Base-by-base conservation (phyloP, 2,888 invertebrate genomes). In the Ochropacha duplaris region DNA sequence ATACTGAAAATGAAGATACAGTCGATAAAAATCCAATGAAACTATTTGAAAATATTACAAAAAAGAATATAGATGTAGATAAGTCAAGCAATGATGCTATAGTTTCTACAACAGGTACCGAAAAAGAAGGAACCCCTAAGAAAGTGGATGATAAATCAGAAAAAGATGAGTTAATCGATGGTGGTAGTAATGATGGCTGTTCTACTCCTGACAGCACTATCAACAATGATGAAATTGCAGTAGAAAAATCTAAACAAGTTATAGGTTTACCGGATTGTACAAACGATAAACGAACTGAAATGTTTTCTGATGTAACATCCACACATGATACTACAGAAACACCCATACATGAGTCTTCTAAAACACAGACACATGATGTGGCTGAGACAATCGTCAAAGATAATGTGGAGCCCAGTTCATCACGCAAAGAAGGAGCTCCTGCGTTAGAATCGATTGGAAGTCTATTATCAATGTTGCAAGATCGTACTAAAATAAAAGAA, bases 401-500 rank as follows among this genome's bases (percentile, higher is more conserved):
- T 50, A 58, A 60, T 24, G 9, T 56, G 22, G 74, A 76, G 52
- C 44, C 69, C n/a, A 63, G 54, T 60, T 59, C 73, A 22, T 64
- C 70, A 8, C 64, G 60, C 19, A 74, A 72, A 65, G 75, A 80
- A 36, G 57, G 62, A 22, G 51, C 54, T 22, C 60, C 79, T 4
- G 69, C 74, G 28, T 70, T 78, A 26, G 79, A 82, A 63, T 79
- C 85, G n/a, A 75, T 91, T 57, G 86, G 79, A 39, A 88, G 74
- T 71, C 71, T 90, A 56, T 64, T 88, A 44, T 88, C 88, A 31
- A 81, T 93, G 55, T 76, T 93, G 62, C 82, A 92, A 78, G 86
- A 92, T 66, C 93, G 93, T 72, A 79, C 88, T 1, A 93, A 93
- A 81, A 86, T 94, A 49, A 87, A 93, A 69, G 88, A 93, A 65